Base-by-base conservation (phyloP, 1,140 invertebrate species). In the Potamilus streckersoni region DNA sequence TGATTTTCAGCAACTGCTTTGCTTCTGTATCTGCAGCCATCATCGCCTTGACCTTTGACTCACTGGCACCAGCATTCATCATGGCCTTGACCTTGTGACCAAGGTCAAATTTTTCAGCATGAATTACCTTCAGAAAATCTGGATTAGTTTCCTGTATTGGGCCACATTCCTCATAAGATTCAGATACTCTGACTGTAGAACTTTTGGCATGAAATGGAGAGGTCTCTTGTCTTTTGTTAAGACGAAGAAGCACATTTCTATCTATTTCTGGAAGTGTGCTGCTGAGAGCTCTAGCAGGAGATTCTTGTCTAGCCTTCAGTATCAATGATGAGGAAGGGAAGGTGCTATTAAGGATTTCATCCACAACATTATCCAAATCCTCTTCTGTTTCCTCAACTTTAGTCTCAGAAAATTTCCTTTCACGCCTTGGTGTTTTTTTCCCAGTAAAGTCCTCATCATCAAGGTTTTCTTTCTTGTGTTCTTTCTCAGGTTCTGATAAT, bases 281-380 rank as follows among this genome's bases (percentile, higher is more conserved):
- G 74, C 71, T 80, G 0, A 68, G 71, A 71, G 79, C 80, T 67
- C 67, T 82, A 12, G 74, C 61, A 23, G 80, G 80, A 57, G 69
- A 71, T 58, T 73, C 79, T 6, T 69, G 55, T 15, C 79, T 82
- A 68, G 72, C 82, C 3, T 82, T 60, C 13, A 81, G 80, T 4
- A 78, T 84, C 13, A 64, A 67, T 23, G 76, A 74, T 31, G 77
- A 73, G 4, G 79, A 78, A 19, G 78, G 81, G 27, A 72, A 75
- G 2, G 85, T 85, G 61, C 83, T 82, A 69, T 74, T 85, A n/a
- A 89, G 79, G 67, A 89, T 89, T 71, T 89, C 88, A 61, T 88
- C 84, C 66, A 89, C 86, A n/a, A 81, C 85, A 31, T 85, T 79
- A 64, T 87, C 79, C 57, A 87, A 82, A 60, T 86, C 81, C 27